phyloP scores from a whole-genome alignment of 2,888 invertebrate genomes.

The Sesia bembeciformis region DNA sequence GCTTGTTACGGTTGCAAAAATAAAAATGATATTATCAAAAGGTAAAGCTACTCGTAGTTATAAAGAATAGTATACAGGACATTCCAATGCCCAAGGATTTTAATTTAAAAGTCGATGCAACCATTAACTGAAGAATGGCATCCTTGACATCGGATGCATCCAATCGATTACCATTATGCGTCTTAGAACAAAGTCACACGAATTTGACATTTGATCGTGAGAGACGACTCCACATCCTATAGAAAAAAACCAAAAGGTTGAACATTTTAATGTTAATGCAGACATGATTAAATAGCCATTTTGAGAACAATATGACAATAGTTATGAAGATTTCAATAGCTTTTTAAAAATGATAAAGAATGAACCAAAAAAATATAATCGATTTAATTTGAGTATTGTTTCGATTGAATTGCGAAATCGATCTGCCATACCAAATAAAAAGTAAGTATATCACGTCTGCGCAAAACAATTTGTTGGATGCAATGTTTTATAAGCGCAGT shows the following conservation, averaged over 20 bases:
- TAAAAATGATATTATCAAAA: background rate
- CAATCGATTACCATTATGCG: background rate
- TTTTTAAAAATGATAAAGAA: no score
- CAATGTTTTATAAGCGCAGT: constrained; percentile 9
- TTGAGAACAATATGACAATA: no score
- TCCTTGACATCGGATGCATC: constrained; percentile 7
- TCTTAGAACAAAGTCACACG: constrained; percentile 5
- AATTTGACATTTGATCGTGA: constrained; percentile 8
- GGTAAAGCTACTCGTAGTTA: background rate
- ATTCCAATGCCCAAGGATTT: background rate
- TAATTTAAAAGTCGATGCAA: background rate
- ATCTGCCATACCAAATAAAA: background rate
- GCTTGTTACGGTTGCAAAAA: background rate
- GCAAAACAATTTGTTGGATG: constrained; percentile 10
- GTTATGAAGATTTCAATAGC: no score
- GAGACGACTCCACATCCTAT: background rate
- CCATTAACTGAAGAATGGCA: background rate
- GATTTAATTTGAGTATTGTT: background rate
- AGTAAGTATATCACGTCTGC: constrained; percentile 9
- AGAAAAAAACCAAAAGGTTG: background rate
- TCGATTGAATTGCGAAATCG: background rate
- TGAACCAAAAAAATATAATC: no score
- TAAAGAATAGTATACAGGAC: background rate
- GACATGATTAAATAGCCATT: no score
- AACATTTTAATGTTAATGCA: background rate